Evolutionary conservation across 92 coral and sea anemone genomes (phyloP).

Genomic region (Ricordea florida): DNA sequence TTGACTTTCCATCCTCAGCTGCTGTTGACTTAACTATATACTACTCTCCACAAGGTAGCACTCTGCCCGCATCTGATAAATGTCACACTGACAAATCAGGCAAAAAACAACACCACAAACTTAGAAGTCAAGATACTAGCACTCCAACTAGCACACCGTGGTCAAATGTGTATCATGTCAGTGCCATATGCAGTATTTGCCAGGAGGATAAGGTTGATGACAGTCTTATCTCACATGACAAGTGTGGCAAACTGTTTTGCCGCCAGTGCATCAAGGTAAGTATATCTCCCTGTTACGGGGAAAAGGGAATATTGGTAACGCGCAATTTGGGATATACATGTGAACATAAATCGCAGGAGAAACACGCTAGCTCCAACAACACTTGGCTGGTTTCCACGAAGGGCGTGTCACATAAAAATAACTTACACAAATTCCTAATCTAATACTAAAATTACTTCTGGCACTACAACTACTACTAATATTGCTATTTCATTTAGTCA

Average conservation of each 20-base stretch:
- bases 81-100: not conserved
- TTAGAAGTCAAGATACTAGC: constrained; percentile 39
- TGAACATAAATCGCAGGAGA: not conserved
- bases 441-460: too few relatives aligned
- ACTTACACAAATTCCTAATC: not conserved
- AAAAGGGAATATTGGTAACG: too few relatives aligned
- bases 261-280: constrained; percentile 55
- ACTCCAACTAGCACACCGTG: constrained; percentile 64
- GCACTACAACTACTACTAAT: too few relatives aligned
- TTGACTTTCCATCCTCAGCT: too few relatives aligned
- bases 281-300: too few relatives aligned
- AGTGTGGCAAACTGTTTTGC: constrained; percentile 61
- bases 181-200: constrained; percentile 60
- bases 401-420: too few relatives aligned
- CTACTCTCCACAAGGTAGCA: constrained; percentile 10
- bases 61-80: constrained; percentile 6
- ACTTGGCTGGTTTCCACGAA: too few relatives aligned
- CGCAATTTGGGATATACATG: too few relatives aligned
- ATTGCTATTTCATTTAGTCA: too few relatives aligned
- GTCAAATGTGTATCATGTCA: constrained; percentile 45
- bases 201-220: constrained; percentile 29
- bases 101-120: not conserved
- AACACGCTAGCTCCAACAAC: not conserved
- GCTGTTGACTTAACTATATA: not conserved
- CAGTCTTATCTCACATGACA: constrained; percentile 45